A percentile compares a stretch with the other conserved stretches of the same genome.
Conservation (phyloP, 2,888 invertebrate genomes). For the Allygus modestus region DNA sequence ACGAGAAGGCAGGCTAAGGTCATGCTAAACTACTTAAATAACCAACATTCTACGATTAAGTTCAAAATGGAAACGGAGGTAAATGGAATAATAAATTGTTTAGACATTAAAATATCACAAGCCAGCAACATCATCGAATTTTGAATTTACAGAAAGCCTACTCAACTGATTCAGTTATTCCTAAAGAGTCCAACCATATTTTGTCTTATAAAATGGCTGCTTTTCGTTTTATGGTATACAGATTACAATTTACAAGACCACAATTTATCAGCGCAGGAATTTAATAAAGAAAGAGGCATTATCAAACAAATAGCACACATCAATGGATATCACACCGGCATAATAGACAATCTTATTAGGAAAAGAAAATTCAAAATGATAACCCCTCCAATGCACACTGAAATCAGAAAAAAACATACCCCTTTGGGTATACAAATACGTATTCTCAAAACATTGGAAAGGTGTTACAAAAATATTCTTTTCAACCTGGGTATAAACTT, state of each 20-base stretch:
- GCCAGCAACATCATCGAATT: neutral
- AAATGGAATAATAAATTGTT: neutral
- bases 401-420: too few species aligned
- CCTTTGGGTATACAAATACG: too few species aligned
- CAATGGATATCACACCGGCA: neutral
- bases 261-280: neutral
- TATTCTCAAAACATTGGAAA: too few species aligned
- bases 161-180: slow-evolving; percentile 10
- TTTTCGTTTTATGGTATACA: neutral
- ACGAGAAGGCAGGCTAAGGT: neutral
- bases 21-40: neutral
- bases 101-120: neutral
- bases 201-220: neutral
- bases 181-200: neutral
- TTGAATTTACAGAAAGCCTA: slow-evolving; percentile 14
- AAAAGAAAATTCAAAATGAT: neutral
- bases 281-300: neutral
- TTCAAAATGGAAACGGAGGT: neutral
- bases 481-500: too few species aligned
- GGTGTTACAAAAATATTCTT: too few species aligned
- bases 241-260: neutral
- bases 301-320: neutral
- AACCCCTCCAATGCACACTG: neutral
- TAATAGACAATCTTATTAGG: neutral
- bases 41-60: neutral